Evolutionary conservation across 2,797 vertebrate species (phyloP), one percentile per base, ranked within the genome.

Genomic region (Triplophysa yarkandensis): DNA sequence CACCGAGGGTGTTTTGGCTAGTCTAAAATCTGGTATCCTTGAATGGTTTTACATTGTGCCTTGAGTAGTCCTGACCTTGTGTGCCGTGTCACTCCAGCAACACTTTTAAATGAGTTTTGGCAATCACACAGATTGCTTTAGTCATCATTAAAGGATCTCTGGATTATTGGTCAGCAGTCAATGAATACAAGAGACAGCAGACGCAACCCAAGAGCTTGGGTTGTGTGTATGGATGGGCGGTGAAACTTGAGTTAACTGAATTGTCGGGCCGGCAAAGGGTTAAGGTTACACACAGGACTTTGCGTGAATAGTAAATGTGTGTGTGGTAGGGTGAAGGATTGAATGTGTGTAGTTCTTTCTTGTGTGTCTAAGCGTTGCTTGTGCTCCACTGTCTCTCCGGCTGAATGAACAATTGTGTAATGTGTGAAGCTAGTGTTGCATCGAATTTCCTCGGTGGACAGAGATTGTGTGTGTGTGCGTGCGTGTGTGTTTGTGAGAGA

Each of bases 391-490:
- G 60, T 79, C 69, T 76, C 60, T 77, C 74, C 61, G 74, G 54
- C 48, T 74, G 69, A 82, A 77, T 77, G 34, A 81, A 83, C 74
- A 55, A 77, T 87, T 88, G 85, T 79, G 55, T 82, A 85, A 88
- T 68, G 50, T 78, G 65, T 81, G 80, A 80, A 78, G 73, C 83
- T 73, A 67, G 44, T 43, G 23, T 71, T 77, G 84, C 60, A 34
- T 77, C 78, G 61, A 64, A 74, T 86, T 83, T 87, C 78, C 68
- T 81, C 52, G 77, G 64, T 64, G 74, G 78, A 32, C 58, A n/a
- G 39, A 41, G 25, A 39, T 44, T 36, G 60, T 74, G 64, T 52
- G 41, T 52, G 11, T 52, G 50, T 46, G 52, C 41, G 52, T 75
- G 50, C n/a, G n/a, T n/a, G n/a, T n/a, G n/a, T n/a, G n/a, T n/a